Evolutionary conservation across 2,888 invertebrate species (phyloP).

Genomic region (Eilema depressum): DNA sequence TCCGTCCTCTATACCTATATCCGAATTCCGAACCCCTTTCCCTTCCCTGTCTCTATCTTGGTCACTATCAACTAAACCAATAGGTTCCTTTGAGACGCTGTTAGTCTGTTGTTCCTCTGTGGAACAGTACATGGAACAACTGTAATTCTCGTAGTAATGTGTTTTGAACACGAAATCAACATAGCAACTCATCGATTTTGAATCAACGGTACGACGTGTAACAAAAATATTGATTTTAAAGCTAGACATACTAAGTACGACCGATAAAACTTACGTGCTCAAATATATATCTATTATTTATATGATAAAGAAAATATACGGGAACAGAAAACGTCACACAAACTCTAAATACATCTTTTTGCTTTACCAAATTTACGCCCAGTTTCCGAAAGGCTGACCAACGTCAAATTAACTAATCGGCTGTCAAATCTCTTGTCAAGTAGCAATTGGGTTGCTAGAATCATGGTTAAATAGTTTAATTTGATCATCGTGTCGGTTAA

Average conservation of each 20-base stretch:
- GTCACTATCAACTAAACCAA: too few relatives aligned
- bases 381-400: too few relatives aligned
- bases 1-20: too few relatives aligned
- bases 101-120: background rate
- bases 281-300: conserved; percentile 10
- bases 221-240: conserved; percentile 13
- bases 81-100: too few relatives aligned
- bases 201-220: background rate
- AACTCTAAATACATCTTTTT: background rate
- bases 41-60: too few relatives aligned
- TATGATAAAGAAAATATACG: conserved; percentile 5
- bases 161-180: background rate
- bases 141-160: background rate
- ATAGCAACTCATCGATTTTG: background rate
- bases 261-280: conserved; percentile 9
- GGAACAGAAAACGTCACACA: background rate
- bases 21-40: too few relatives aligned
- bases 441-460: too few relatives aligned
- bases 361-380: too few relatives aligned
- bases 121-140: background rate
- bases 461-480: too few relatives aligned
- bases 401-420: too few relatives aligned
- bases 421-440: too few relatives aligned
- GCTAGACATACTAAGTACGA: background rate
- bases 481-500: too few relatives aligned